These are phyloP conservation scores for Macrotrachela quadricornifera DNA, from an alignment of 1,140 invertebrate species.

Conservation along the genomic window DNA sequence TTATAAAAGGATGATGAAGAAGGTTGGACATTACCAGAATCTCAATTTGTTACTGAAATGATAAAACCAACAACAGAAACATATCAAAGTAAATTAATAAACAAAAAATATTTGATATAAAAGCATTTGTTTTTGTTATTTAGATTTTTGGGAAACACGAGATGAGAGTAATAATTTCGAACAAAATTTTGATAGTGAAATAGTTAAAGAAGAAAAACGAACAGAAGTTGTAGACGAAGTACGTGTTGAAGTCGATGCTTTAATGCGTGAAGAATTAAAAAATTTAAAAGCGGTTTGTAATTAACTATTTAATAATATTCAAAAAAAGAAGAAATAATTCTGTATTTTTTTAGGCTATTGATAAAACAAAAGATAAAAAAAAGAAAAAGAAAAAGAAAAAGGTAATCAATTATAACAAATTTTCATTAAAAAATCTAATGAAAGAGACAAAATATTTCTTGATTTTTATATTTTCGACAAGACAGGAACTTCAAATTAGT, in stretches of 20 bases:
- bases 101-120: no score
- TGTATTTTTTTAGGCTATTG: slow-evolving; percentile 9
- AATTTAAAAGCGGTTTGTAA: slow-evolving; percentile 42
- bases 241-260: slow-evolving; percentile 54
- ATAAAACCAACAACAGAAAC: slow-evolving; percentile 12
- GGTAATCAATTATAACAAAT: slow-evolving; percentile 36
- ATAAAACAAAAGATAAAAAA: slow-evolving; percentile 27
- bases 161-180: slow-evolving; percentile 46
- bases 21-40: slow-evolving; percentile 30
- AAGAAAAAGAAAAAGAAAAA: slow-evolving; percentile 44
- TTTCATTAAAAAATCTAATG: no score
- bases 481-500: no score
- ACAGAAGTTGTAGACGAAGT: slow-evolving; percentile 60
- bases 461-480: no score
- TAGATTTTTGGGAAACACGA: slow-evolving; percentile 48
- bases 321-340: slow-evolving; percentile 41
- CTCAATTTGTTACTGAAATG: slow-evolving; percentile 19
- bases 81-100: no score
- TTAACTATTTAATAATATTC: slow-evolving; percentile 40
- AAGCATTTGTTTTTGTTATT: not conserved
- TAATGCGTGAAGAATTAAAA: slow-evolving; percentile 59
- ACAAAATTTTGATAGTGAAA: slow-evolving; percentile 52
- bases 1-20: slow-evolving; percentile 26
- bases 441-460: no score
- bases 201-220: slow-evolving; percentile 53